Evolutionary conservation across 2,113 vertebrate species (phyloP), one percentile per base, ranked within the genome.

Genomic region (Gymnorhina tibicen): DNA sequence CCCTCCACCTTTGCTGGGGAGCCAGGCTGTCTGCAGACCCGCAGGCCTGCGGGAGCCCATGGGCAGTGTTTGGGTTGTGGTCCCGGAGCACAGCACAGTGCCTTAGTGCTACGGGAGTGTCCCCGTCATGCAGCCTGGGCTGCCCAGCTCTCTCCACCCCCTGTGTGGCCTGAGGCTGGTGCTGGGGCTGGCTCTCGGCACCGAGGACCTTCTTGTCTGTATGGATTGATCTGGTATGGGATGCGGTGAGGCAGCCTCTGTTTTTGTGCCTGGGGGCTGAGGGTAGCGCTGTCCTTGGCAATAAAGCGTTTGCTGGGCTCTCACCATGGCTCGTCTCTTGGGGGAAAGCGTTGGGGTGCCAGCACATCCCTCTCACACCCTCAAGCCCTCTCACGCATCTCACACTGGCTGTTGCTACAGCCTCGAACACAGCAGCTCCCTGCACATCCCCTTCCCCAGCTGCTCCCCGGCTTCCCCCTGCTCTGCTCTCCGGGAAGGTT

Each of bases 291-390:
- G 52, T 47, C 69, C 69, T 72, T 39, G 70, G 47, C 83, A 96
- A 93, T 94, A 96, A 96, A 97, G 82, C 8, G 2, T 92, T 92
- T 74, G 68, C 63, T 86, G 88, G 78, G 72, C 88, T 88, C 75
- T 81, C 47, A 28, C 16, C 16, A 0, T 4, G 37, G 32, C 37
- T 85, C 0, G 0, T 86, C 33, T 85, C 82, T 26, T 63, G 35
- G 22, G 33, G 41, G 11, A 33, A 58, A 23, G 30, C 2, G 28
- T 18, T 70, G 47, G 42, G 66, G 41, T 72, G 47, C 47, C 47
- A 35, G 52, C 30, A 16, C 3, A 7, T 64, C 47, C 35, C 32
- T 41, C 55, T 64, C 39, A 28, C 37, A 14, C 10, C 21, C 76
- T 62, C 18, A 2, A 2, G 8, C 10, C 6, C 59, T 52, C 68